Base-by-base conservation (phyloP, 2,888 invertebrate genomes). In the Tiliacea aurago region DNA sequence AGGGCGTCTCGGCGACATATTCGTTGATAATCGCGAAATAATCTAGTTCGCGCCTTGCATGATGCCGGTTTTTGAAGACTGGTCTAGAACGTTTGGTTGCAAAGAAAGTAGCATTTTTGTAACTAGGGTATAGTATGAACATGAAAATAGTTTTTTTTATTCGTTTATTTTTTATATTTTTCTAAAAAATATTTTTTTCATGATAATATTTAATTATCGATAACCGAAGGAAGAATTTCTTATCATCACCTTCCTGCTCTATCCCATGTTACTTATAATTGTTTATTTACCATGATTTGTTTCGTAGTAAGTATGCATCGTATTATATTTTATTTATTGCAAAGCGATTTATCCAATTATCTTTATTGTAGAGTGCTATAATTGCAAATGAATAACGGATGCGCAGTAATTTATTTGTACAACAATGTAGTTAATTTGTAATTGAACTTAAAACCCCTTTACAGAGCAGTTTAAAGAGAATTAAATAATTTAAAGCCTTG, bases 351-450 rank as follows among this genome's bases (percentile, higher is more conserved):
- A 70, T 63, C 33, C 80, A 84, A 80, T 80, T 51, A 66, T 53
- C 45, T 33, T 73, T 59, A 83, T 68, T 70, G 62, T 73, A 49
- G 43, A 70, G 23, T 53, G 47, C 49, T 70, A 80, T 64, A 68
- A 84, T 74, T 80, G 59, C 56, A 80, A 70, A 80, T 73, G 81
- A 81, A 70, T 75, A 68, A 80, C 76, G 65, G 41, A 75, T 81
- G 65, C 68, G 55, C 63, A 55, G 62, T 62, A 59, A 80, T 84
- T 80, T 67, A 83, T 63, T 72, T 79, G 69, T n/a, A 69, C 28
- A 84, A 80, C 80, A 80, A 83, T 83, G 69, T 33, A 66, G 53
- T 80, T 69, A 53, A 73, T 63, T 83, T 58, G 73, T 69, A 84
- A 66, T 80, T 80, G 41, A 70, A 80, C 80, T 69, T 80, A 73